Conservation (phyloP, 1,140 invertebrate species). For the Brachionus rubens region DNA sequence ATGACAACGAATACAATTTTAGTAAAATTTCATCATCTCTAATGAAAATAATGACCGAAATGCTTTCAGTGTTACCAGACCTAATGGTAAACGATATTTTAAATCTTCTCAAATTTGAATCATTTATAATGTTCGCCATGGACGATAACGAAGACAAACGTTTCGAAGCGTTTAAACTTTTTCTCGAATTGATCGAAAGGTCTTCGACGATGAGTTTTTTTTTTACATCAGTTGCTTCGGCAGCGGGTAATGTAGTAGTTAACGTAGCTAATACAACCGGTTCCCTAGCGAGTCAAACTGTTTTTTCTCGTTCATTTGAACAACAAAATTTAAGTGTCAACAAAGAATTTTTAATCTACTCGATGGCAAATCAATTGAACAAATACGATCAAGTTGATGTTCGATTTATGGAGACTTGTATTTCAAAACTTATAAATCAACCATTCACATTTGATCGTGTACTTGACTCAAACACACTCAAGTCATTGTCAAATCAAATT, state of each 20-base stretch:
- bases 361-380: slow-evolving; percentile 39
- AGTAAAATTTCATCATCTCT: slow-evolving; percentile 18
- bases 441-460: neutral
- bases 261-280: neutral
- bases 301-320: slow-evolving; percentile 8
- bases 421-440: slow-evolving; percentile 12
- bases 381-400: slow-evolving; percentile 14
- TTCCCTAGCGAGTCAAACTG: neutral
- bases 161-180: slow-evolving; percentile 30
- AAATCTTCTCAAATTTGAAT: slow-evolving; percentile 25
- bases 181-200: slow-evolving; percentile 14
- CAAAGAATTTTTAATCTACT: slow-evolving; percentile 28
- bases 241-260: neutral
- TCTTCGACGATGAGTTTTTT: slow-evolving; percentile 16
- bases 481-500: slow-evolving; percentile 7
- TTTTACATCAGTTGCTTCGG: slow-evolving; percentile 33
- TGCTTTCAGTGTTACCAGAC: slow-evolving; percentile 21
- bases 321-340: slow-evolving; percentile 30
- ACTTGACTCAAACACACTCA: neutral
- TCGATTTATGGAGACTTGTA: slow-evolving; percentile 22
- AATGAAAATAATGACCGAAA: slow-evolving; percentile 35
- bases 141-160: slow-evolving; percentile 28
- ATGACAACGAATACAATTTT: slow-evolving; percentile 15
- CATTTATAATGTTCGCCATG: slow-evolving; percentile 45
- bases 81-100: slow-evolving; percentile 33